Evolutionary conservation across 2,797 vertebrate species (phyloP).

Genomic region (Neosalanx taihuensis): DNA sequence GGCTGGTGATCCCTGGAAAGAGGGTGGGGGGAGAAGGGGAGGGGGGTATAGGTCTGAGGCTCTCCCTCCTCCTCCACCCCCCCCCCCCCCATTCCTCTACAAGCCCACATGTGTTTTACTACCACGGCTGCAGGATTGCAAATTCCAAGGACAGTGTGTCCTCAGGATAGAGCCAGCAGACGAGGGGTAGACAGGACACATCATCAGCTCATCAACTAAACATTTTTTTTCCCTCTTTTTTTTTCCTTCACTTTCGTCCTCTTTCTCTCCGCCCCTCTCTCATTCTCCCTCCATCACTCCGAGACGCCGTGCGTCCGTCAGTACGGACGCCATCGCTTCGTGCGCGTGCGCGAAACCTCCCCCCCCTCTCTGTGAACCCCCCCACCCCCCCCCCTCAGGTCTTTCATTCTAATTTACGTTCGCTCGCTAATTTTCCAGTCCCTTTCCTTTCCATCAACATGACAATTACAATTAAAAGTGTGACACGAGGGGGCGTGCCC

Average conservation of each 20-base stretch:
- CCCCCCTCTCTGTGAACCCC: too few relatives aligned
- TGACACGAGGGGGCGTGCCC: slow-evolving; percentile 65
- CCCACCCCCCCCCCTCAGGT: neutral
- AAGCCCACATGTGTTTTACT: slow-evolving; percentile 76
- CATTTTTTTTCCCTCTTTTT: neutral
- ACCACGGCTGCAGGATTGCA: slow-evolving; percentile 68
- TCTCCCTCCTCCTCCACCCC: neutral
- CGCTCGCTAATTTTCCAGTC: slow-evolving; percentile 58
- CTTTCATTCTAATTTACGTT: slow-evolving; percentile 56
- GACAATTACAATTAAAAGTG: slow-evolving; percentile 69
- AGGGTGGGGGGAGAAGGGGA: too few relatives aligned
- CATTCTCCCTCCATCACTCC: neutral
- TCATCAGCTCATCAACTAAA: neutral
- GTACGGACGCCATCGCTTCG: too few relatives aligned
- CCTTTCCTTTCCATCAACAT: slow-evolving; percentile 64
- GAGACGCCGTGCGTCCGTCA: neutral
- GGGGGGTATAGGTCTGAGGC: neutral
- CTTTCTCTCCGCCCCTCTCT: neutral
- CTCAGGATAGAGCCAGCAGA: slow-evolving; percentile 54
- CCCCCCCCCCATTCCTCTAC: slow-evolving; percentile 55
- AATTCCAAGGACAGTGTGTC: slow-evolving; percentile 65
- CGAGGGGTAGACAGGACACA: slow-evolving; percentile 25
- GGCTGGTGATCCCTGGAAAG: neutral
- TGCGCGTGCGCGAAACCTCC: too few relatives aligned
- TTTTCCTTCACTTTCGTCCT: neutral